These are phyloP conservation scores for Enteromius treurensis DNA, from an alignment of 2,797 vertebrate genomes.

Conservation along the genomic window DNA sequence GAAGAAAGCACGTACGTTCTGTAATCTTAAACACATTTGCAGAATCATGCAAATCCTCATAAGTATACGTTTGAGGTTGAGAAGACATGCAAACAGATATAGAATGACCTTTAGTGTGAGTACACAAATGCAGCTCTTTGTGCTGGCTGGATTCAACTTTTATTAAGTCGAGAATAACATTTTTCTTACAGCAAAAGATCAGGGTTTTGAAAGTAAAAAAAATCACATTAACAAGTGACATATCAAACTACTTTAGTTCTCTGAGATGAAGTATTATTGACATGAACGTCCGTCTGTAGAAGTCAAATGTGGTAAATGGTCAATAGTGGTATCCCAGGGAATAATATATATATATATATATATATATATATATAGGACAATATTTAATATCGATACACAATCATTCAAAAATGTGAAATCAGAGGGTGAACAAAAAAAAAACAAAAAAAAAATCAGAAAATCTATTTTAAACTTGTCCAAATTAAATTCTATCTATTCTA, in stretches of 20 bases:
- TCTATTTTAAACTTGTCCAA: too few species aligned
- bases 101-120: constrained; percentile 9
- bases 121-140: background rate
- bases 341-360: too few species aligned
- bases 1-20: background rate
- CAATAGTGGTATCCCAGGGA: background rate
- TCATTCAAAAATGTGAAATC: too few species aligned
- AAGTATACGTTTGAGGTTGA: background rate
- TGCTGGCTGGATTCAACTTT: background rate
- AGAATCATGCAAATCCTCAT: background rate
- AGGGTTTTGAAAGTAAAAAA: background rate
- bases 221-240: background rate
- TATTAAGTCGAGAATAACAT: background rate
- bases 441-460: too few species aligned
- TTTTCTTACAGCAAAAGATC: background rate
- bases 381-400: too few species aligned
- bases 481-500: too few species aligned
- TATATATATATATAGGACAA: too few species aligned
- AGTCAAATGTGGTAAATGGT: background rate
- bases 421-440: too few species aligned
- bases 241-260: background rate
- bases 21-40: constrained; percentile 11
- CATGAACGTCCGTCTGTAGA: background rate
- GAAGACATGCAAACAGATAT: constrained; percentile 4
- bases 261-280: background rate